Conservation (phyloP, 37 sponge, comb jelly and placozoan species). For the Mnemiopsis leidyi region DNA sequence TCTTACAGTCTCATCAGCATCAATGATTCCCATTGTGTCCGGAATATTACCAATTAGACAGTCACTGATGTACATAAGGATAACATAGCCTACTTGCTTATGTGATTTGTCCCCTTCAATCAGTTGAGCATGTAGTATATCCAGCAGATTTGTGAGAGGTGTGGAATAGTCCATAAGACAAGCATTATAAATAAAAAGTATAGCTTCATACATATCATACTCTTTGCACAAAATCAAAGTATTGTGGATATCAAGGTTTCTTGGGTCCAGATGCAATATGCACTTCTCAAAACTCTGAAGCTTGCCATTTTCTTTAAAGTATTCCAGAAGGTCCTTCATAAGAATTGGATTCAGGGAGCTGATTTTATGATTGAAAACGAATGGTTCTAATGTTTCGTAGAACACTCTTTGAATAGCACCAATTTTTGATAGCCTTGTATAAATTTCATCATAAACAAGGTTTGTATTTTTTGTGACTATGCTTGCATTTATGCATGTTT, state of each 20-base stretch:
- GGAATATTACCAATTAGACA: slow-evolving; percentile 58
- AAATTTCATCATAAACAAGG: slow-evolving; percentile 61
- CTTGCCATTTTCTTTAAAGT: slow-evolving; percentile 4
- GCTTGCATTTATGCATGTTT: slow-evolving; percentile 43
- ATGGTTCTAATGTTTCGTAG: slow-evolving; percentile 56
- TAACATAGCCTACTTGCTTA: slow-evolving; percentile 40
- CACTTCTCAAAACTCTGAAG: slow-evolving; percentile 48
- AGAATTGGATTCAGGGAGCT: slow-evolving; percentile 39
- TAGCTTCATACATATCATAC: slow-evolving; percentile 57
- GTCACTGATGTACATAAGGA: slow-evolving; percentile 61
- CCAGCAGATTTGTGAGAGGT: neutral
- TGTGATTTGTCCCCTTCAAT: neutral
- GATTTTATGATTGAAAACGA: slow-evolving; percentile 8
- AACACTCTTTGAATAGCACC: slow-evolving; percentile 19
- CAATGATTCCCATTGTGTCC: neutral
- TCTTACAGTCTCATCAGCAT: slow-evolving; percentile 3
- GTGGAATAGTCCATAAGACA: slow-evolving; percentile 33
- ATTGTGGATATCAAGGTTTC: slow-evolving; percentile 57
- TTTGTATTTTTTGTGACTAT: neutral
- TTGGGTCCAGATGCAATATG: slow-evolving; percentile 33
- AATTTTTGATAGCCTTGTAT: slow-evolving; percentile 7
- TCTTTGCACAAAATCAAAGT: slow-evolving; percentile 37
- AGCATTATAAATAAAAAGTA: slow-evolving; percentile 48
- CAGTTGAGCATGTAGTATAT: slow-evolving; percentile 7
- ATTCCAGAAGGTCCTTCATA: slow-evolving; percentile 36